These are phyloP conservation scores for Hypsibius dujardini DNA, from an alignment of 1,140 invertebrate species.

Conservation along the genomic window DNA sequence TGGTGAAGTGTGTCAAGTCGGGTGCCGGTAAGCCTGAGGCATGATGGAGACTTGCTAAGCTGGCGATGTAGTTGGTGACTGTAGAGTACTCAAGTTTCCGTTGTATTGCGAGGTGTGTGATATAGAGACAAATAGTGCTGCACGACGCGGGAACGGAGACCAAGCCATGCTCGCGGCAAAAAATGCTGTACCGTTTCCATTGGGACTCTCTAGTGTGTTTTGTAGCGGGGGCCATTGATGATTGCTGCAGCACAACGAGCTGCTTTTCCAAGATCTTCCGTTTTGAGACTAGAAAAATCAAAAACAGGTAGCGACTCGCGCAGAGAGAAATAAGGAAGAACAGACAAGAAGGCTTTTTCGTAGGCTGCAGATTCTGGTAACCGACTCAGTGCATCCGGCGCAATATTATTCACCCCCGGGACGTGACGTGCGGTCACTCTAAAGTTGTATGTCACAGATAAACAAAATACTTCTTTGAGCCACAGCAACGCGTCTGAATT, in stretches of 20 bases:
- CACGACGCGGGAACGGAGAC: not conserved
- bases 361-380: not conserved
- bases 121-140: not conserved
- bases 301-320: not conserved
- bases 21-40: not conserved
- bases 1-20: constrained; percentile 1
- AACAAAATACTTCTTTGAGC: not conserved
- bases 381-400: not conserved
- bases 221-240: not conserved
- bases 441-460: not conserved
- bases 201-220: not conserved
- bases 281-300: not conserved
- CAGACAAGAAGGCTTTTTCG: not conserved
- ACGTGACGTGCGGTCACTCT: not conserved
- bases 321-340: not conserved
- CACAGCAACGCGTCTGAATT: not conserved
- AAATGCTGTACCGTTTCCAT: not conserved
- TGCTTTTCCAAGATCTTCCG: not conserved
- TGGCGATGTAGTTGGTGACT: not conserved
- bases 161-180: not conserved
- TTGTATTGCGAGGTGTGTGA: not conserved
- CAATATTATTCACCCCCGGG: not conserved
- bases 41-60: not conserved
- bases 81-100: constrained; percentile 2
- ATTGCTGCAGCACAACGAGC: not conserved